A percentile compares a stretch with the other conserved stretches of the same genome.
These are phyloP conservation scores for Pollachius pollachius DNA, from an alignment of 2,113 vertebrate genomes.

Conservation along the genomic window DNA sequence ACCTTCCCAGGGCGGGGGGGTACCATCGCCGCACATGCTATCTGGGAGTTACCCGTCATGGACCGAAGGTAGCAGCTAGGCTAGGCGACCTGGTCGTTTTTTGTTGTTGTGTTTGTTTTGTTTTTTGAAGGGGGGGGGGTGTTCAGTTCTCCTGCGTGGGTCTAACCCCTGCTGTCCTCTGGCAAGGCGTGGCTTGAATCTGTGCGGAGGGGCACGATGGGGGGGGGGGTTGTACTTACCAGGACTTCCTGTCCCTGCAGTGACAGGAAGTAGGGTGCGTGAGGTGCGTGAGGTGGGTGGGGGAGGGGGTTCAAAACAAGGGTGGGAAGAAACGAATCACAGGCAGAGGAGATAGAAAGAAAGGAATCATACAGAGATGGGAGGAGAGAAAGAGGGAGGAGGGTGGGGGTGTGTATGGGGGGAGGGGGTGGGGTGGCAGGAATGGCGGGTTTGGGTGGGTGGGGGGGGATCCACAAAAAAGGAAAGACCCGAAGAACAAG, in stretches of 20 bases:
- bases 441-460: slow-evolving; percentile 31
- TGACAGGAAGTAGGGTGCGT: slow-evolving; percentile 38
- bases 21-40: background rate
- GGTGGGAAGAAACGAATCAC: slow-evolving; percentile 32
- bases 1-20: background rate
- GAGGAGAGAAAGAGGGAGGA: background rate
- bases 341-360: slow-evolving; percentile 67
- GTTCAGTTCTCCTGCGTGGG: slow-evolving; percentile 66
- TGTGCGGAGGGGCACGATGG: slow-evolving; percentile 3
- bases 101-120: background rate
- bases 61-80: slow-evolving; percentile 19
- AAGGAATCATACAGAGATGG: slow-evolving; percentile 44
- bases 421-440: slow-evolving; percentile 2
- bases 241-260: slow-evolving; percentile 89
- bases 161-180: slow-evolving; percentile 65
- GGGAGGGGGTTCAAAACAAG: slow-evolving; percentile 37
- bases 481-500: slow-evolving; percentile 48
- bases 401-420: background rate
- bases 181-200: slow-evolving; percentile 58
- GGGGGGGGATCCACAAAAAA: slow-evolving; percentile 43
- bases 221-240: slow-evolving; percentile 85
- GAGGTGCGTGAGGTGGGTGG: slow-evolving; percentile 44
- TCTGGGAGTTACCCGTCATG: slow-evolving; percentile 2
- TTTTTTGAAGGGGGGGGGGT: background rate
- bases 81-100: slow-evolving; percentile 19